Conservation (phyloP, 2,888 invertebrate species). For the Leucoptera coffeella region DNA sequence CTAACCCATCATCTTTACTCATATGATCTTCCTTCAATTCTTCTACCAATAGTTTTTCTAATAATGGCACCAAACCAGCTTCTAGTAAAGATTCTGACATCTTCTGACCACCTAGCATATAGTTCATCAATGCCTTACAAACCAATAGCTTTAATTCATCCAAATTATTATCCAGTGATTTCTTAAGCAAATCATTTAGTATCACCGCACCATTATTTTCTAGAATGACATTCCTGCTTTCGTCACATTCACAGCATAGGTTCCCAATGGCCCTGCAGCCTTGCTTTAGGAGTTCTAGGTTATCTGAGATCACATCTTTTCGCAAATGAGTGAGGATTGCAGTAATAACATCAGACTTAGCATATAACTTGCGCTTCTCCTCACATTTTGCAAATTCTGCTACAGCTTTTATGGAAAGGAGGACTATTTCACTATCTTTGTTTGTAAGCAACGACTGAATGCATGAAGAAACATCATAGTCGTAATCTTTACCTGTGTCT, state of each 20-base stretch:
- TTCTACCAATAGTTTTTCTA: conserved; percentile 42
- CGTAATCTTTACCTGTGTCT: conserved; percentile 30
- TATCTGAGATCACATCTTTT: conserved; percentile 20
- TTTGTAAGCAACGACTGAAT: conserved; percentile 29
- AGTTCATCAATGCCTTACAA: conserved; percentile 74
- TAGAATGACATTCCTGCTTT: conserved; percentile 49
- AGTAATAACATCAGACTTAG: conserved; percentile 53
- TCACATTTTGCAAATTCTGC: conserved; percentile 80
- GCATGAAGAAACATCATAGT: conserved; percentile 34
- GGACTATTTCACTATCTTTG: conserved; percentile 43
- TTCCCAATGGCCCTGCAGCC: conserved; percentile 81
- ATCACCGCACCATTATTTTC: conserved; percentile 39
- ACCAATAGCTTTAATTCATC: conserved; percentile 56
- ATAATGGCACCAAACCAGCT: conserved; percentile 42
- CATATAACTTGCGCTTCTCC: conserved; percentile 64
- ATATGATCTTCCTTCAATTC: conserved; percentile 42
- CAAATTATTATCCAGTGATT: conserved; percentile 15
- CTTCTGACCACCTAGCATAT: conserved; percentile 66
- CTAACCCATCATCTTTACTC: conserved; percentile 52
- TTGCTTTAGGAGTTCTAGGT: conserved; percentile 59
- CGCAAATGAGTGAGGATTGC: conserved; percentile 51
- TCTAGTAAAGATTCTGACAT: conserved; percentile 57
- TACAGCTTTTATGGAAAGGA: conserved; percentile 61
- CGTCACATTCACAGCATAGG: conserved; percentile 82
- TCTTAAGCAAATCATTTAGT: conserved; percentile 29